Evolutionary conservation across 92 coral and sea anemone genomes (phyloP).

Genomic region (Anthopleura xanthogrammica): DNA sequence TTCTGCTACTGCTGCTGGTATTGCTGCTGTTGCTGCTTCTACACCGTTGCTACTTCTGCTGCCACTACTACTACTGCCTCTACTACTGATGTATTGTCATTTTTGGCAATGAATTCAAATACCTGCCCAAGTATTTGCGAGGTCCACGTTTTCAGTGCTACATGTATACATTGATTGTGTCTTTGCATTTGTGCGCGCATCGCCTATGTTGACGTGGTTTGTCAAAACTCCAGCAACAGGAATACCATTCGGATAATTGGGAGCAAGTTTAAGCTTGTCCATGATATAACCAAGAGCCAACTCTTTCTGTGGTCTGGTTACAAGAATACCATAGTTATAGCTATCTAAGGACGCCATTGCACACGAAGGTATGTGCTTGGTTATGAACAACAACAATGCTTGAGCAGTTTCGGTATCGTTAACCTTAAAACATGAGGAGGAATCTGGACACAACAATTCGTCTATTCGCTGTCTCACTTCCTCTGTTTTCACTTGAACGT

Average conservation of each 20-base stretch:
- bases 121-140: slow-evolving; percentile 74
- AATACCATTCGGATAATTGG: slow-evolving; percentile 38
- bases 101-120: neutral
- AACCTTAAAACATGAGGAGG: slow-evolving; percentile 35
- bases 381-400: slow-evolving; percentile 45
- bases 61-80: too few species aligned
- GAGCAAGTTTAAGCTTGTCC: slow-evolving; percentile 47
- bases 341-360: slow-evolving; percentile 45
- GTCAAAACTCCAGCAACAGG: slow-evolving; percentile 61
- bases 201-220: slow-evolving; percentile 39
- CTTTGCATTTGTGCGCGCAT: slow-evolving; percentile 25
- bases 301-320: slow-evolving; percentile 62
- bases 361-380: slow-evolving; percentile 32
- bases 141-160: slow-evolving; percentile 48
- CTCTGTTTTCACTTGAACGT: neutral
- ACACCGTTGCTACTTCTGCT: too few species aligned
- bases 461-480: neutral
- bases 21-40: neutral
- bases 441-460: slow-evolving; percentile 46
- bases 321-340: slow-evolving; percentile 62
- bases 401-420: neutral
- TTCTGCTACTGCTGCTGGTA: neutral
- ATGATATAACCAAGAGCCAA: slow-evolving; percentile 76
- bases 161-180: slow-evolving; percentile 53
- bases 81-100: neutral